Percentiles rank a stretch among this genome's conserved stretches.
Evolutionary conservation across 2,113 vertebrate species (phyloP).

Genomic region (Hystrix brachyura): DNA sequence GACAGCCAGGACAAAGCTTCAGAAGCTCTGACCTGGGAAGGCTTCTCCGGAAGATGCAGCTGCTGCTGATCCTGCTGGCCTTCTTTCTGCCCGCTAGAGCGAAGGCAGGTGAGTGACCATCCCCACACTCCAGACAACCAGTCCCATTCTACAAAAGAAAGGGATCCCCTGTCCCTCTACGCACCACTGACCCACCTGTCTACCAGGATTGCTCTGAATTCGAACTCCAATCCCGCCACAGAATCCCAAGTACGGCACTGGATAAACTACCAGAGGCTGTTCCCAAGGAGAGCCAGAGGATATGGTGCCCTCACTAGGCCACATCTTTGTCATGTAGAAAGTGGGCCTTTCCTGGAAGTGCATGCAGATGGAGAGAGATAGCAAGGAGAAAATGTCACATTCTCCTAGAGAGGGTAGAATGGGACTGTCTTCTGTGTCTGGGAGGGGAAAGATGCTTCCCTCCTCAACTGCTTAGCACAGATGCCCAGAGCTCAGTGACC

Average conservation of each 20-base stretch:
- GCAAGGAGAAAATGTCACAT: background rate
- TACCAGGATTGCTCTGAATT: background rate
- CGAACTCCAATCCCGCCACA: background rate
- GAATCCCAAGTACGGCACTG: background rate
- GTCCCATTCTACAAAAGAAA: too few relatives aligned
- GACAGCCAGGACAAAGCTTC: background rate
- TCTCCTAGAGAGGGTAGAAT: background rate
- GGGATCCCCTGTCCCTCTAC: background rate
- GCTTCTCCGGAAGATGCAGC: slow-evolving; percentile 56
- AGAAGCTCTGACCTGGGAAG: background rate
- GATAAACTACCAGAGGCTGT: background rate
- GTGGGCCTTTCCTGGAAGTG: background rate
- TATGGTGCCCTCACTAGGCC: too few relatives aligned
- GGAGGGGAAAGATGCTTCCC: background rate
- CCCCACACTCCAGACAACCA: background rate
- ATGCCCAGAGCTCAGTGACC: background rate
- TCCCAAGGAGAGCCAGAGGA: background rate
- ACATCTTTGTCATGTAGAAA: background rate
- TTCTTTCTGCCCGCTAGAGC: background rate
- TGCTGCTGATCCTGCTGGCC: background rate
- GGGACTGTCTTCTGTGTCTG: background rate
- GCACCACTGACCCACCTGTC: background rate
- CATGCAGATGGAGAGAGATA: background rate
- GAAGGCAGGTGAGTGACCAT: slow-evolving; percentile 68
- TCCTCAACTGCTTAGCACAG: background rate